phyloP scores from a whole-genome alignment of 2,888 invertebrate species.

The Andrena hattorfiana region DNA sequence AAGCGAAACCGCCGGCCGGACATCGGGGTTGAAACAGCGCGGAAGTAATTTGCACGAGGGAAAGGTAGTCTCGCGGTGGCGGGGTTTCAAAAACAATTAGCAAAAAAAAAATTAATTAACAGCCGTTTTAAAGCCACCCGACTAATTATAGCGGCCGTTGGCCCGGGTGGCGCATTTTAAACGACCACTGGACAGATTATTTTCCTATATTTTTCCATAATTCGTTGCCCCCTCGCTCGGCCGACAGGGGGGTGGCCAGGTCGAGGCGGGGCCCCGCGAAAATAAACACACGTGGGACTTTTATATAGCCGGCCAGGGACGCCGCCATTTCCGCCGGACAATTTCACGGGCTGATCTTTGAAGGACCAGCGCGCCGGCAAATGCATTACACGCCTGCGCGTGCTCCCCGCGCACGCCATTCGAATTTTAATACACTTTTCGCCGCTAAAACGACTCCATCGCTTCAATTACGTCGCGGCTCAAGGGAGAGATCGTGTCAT shows the following conservation, averaged over 20 bases:
- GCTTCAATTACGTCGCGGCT: constrained; percentile 49
- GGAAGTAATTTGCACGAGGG: constrained; percentile 15
- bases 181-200: constrained; percentile 29
- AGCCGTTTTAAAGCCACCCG: constrained; percentile 33
- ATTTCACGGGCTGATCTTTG: constrained; percentile 29
- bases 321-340: constrained; percentile 20
- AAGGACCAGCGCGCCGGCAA: constrained; percentile 10
- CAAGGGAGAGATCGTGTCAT: constrained; percentile 35
- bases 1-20: constrained; percentile 5
- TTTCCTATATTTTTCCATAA: constrained; percentile 37
- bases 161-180: constrained; percentile 7
- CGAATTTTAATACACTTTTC: constrained; percentile 77
- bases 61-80: constrained; percentile 2
- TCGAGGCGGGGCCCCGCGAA: neutral
- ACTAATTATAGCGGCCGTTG: constrained; percentile 40
- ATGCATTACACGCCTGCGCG: constrained; percentile 66
- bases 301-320: constrained; percentile 24
- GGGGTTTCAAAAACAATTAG: constrained; percentile 44
- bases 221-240: constrained; percentile 19
- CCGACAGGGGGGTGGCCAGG: too few relatives aligned
- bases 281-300: constrained; percentile 47
- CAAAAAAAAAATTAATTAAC: constrained; percentile 49
- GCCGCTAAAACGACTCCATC: constrained; percentile 71
- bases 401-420: constrained; percentile 67
- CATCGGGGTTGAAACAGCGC: constrained; percentile 18